Base-by-base conservation (phyloP, 2,113 vertebrate genomes). In the Paralichthys olivaceus region DNA sequence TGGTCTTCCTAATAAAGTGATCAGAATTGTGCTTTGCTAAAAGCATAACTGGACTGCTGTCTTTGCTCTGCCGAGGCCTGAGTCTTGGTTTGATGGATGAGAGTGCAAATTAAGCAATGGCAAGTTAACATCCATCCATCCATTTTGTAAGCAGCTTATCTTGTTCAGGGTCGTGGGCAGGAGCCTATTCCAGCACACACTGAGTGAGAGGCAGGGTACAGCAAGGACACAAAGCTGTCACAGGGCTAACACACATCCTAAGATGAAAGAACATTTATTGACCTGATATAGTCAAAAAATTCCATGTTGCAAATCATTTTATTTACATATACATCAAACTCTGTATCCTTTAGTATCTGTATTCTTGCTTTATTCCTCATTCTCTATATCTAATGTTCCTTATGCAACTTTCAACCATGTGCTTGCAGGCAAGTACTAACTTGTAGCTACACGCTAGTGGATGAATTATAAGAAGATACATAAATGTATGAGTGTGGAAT, bases 121-220 rank as follows among this genome's bases (percentile, higher is more conserved):
- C 57, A 75, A 75, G 73, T 74, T 79, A 32, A 59, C 72, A 71
- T 68, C 60, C 17, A 80, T 37, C 32, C 62, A 29, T 77, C 65
- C 53, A 56, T 69, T 77, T 77, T 60, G 51, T 77, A 83, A 85
- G 72, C 57, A 0, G 70, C 73, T 77, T 80, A 72, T 57, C 54
- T 60, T 66, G 57, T 71, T 79, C 58, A 65, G 65, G 69, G 68
- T 77, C 61, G 71, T 2, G 62, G 47, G 19, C 72, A 5, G 26
- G 26, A 47, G 40, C 20, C 8, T 20, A 3, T 59, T 26, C 25
- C 53, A 77, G 69, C 20, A 32, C 56, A 45, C 51, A 80, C 6
- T 58, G 23, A 19, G n/a, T 5, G 1, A 40, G 55, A 61, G 25
- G 32, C 20, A 51, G 45, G n/a, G 37, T 51, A 32, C 37, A 5